Evolutionary conservation across 1,140 invertebrate species (phyloP), one percentile per base, ranked within the genome.

Genomic region (Sarcophaga peregrina): DNA sequence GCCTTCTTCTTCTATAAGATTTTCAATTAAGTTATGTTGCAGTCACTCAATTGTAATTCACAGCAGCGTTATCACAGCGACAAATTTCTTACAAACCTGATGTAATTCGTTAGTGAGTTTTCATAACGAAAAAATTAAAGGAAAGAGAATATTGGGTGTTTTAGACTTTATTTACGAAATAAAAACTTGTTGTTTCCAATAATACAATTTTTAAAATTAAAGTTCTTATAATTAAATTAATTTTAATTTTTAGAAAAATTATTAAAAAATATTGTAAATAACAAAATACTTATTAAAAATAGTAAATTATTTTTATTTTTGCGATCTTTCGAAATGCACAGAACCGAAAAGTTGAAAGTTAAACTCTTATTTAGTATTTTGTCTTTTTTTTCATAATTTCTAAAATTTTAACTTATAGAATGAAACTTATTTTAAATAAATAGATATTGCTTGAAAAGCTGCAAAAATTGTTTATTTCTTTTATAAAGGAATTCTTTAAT

Each of bases 281-380:
- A 78, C 75, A 78, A 78, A 78, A 78, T 78, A 78, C 75, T 78
- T 78, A 78, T 52, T 78, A 78, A 78, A 78, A 17, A 72, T 72
- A 62, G 15, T n/a, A 54, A 11, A 54, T 54, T 11, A 54, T 54
- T 72, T 25, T 17, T 72, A 7, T 72, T 25, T 72, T 72, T 25
- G 62, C 7, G 17, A 72, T 25, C 9, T 15, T n/a, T 25, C 20
- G 50, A 78, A 78, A 78, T 78, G 75, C 75, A 78, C 17, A 78
- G 17, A 78, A 48, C 75, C 75, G 47, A 78, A 78, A 78, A 78
- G 13, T 11, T 78, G n/a, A 48, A 52, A 78, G 47, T 78, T 78
- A 25, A 52, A 78, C 48, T 78, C 50, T 78, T 50, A 52, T 78
- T 78, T 78, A 78, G 75, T 78, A 78, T 78, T 78, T 78, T 78